Base-by-base conservation (phyloP, 2,113 vertebrate genomes). In the Cebidichthys violaceus region DNA sequence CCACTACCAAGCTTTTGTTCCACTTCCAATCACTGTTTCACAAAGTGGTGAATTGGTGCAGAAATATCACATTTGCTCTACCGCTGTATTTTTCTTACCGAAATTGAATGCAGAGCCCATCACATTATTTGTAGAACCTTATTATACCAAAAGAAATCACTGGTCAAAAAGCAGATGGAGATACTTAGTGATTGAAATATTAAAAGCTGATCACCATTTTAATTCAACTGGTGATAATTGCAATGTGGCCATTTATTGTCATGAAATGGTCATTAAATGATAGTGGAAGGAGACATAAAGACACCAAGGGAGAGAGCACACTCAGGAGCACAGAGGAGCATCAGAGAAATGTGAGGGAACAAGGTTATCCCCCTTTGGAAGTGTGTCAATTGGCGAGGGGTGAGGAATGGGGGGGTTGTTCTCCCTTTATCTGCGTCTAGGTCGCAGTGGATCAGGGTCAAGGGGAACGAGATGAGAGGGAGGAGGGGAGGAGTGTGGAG, bases 311-410 rank as follows among this genome's bases (percentile, higher is more conserved):
- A 69, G 15, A 50, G 24, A 78, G 62, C 22, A 18, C 35, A 39
- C 57, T 79, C 45, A 76, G 81, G 67, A 87, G 67, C 77, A 31
- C 24, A 1, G 59, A 79, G 66, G 70, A 83, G 71, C 64, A 72
- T 85, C 84, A 68, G 61, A 90, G 75, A 89, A 85, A 90, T 86
- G 82, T 70, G 57, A 79, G 50, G 62, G 85, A 86, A 86, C 90
- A 94, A 93, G 90, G 92, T 90, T 84, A 90, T 45, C 70, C 82
- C 66, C 75, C 61, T 81, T 87, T 92, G 89, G 91, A 94, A 93
- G 81, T 77, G 82, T 88, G 90, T 94, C 92, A 91, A 84, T 87
- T 93, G 90, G 91, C 79, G n/a, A 86, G 59, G 78, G 83, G 82
- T 81, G 78, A 92, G 87, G 90, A 93, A 92, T 91, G 87, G 80